Percentiles rank a stretch among this genome's conserved stretches.
phyloP scores from a whole-genome alignment of 2,888 invertebrate genomes.

The Ectemnius cavifrons region DNA sequence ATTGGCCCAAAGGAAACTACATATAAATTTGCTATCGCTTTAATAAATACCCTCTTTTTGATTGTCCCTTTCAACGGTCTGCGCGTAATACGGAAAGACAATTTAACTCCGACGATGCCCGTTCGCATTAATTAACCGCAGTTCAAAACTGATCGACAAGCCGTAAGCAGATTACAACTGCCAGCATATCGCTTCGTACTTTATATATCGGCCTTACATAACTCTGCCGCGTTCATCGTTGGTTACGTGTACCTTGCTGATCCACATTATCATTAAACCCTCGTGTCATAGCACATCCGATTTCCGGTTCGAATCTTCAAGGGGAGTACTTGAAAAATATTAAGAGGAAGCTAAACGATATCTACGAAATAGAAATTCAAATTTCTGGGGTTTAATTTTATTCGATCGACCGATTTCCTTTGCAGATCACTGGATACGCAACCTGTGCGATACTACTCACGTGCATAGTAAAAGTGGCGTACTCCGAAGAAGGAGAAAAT shows the following conservation, averaged over 20 bases:
- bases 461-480: constrained; percentile 40
- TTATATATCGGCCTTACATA: constrained; percentile 35
- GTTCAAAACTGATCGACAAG: constrained; percentile 49
- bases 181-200: constrained; percentile 35
- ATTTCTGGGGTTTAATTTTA: background rate
- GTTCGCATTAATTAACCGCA: constrained; percentile 55
- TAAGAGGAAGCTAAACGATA: background rate
- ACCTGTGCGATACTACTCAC: constrained; percentile 55
- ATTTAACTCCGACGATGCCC: constrained; percentile 26
- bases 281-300: background rate
- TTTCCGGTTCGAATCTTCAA: background rate
- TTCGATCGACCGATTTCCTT: constrained; percentile 3
- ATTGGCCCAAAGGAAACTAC: background rate
- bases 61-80: background rate
- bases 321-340: too few species aligned
- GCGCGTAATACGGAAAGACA: background rate
- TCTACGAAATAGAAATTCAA: background rate
- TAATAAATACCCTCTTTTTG: background rate
- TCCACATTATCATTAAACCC: constrained; percentile 7
- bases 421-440: constrained; percentile 56
- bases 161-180: constrained; percentile 54
- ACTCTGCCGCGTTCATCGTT: constrained; percentile 20
- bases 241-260: constrained; percentile 23
- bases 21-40: too few species aligned
- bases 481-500: constrained; percentile 33